Percentiles rank a stretch among this genome's conserved stretches.
phyloP scores from a whole-genome alignment of 1,140 invertebrate genomes.

The Diabrotica virgifera region DNA sequence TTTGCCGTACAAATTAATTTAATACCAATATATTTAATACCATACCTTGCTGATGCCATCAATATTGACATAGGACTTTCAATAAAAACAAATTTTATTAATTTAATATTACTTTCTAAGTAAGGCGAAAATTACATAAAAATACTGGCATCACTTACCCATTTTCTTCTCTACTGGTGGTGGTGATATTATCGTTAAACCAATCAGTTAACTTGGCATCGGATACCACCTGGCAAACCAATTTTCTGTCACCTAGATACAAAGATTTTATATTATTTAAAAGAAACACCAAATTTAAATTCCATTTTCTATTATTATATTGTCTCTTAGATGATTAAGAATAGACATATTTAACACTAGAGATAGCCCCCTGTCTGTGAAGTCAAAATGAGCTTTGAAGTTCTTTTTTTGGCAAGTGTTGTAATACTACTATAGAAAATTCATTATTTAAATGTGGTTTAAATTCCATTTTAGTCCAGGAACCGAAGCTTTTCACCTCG shows the following conservation, averaged over 20 bases:
- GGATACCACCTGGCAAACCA: conserved; percentile 79
- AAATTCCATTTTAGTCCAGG: too few species aligned
- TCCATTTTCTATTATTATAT: too few species aligned
- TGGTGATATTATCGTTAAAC: conserved; percentile 72
- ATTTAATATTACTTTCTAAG: background rate
- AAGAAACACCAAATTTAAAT: too few species aligned
- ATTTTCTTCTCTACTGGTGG: conserved; percentile 66
- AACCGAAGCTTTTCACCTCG: too few species aligned
- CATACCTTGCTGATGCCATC: conserved; percentile 82
- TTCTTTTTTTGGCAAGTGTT: too few species aligned
- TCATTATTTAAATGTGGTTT: too few species aligned
- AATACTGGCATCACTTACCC: conserved; percentile 54
- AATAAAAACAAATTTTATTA: conserved; percentile 33
- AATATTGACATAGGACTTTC: conserved; percentile 75
- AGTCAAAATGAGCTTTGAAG: too few species aligned
- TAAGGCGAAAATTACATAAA: background rate
- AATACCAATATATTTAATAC: conserved; percentile 45
- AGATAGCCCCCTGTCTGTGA: too few species aligned
- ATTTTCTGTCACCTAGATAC: conserved; percentile 66
- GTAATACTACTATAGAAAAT: too few species aligned
- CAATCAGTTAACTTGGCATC: conserved; percentile 84
- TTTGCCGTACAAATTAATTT: too few species aligned
- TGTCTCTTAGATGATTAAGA: too few species aligned
- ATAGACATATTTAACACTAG: too few species aligned
- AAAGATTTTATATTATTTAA: background rate